Base-by-base conservation (phyloP, 2,888 invertebrate genomes). In the Acanthosoma haemorrhoidale region DNA sequence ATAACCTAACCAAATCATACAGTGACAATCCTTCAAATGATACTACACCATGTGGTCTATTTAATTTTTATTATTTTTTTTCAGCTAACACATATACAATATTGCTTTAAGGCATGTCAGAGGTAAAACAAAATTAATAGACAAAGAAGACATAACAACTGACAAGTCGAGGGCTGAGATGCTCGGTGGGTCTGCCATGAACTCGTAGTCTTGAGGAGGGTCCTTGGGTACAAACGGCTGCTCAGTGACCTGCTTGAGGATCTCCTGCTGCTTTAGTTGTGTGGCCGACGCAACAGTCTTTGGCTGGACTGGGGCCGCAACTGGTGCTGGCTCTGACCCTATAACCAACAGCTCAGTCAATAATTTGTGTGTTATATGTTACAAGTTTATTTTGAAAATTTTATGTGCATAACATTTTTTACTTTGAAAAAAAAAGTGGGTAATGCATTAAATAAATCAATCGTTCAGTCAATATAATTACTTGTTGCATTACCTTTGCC, bases 161-260 rank as follows among this genome's bases (percentile, higher is more conserved):
- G 83, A 91, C 86, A 99, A 85, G 81, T 99, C 99, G 72, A 96
- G 84, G 1, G 97, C 97, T 1, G 98, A 98, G 77, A 99, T 98
- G 1, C 97, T 97, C 1, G 98, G 96, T 0, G 99, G 97, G 82
- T 99, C 99, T 8, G 96, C 96, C 63, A 93, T 88, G 80, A 95
- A 96, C 80, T 96, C 96, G 81, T 91, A 96, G 74, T 95, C 94
- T 31, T 86, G 82, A 0, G 96, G 96, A 0, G 96, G 94, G 77
- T 96, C 94, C 77, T 92, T 93, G 0, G 95, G 95, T 2, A 94
- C 86, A 75, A 93, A 92, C 0, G 91, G 91, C 77, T 92, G 91
- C 74, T 91, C 89, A 18, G 72, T 63, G 0, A 90, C 91, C 77
- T 92, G 91, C 78, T 93, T 92, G 1, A 94, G 82, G 25, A 94